Evolutionary conservation across 2,888 invertebrate genomes (phyloP).

Genomic region (Leptinotarsa tumamoca): DNA sequence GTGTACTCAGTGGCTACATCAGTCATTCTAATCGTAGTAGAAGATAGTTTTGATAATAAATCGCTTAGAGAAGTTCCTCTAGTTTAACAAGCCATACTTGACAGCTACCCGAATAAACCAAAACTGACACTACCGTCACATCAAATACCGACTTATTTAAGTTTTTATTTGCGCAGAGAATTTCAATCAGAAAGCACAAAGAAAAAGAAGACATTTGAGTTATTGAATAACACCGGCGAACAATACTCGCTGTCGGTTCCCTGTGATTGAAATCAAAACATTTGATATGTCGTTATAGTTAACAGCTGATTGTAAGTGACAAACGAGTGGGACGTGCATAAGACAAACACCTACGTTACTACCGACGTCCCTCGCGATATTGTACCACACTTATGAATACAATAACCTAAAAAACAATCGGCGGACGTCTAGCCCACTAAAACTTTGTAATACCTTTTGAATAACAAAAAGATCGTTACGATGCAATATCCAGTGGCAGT

Average conservation of each 20-base stretch:
- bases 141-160: too few species aligned
- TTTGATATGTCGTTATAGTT: slow-evolving; percentile 18
- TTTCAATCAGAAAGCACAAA: background rate
- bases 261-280: slow-evolving; percentile 10
- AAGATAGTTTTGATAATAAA: too few species aligned
- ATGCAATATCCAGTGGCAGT: background rate
- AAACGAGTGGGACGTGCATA: slow-evolving; percentile 46
- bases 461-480: slow-evolving; percentile 7
- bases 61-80: too few species aligned
- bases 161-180: background rate
- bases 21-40: too few species aligned
- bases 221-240: background rate
- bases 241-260: slow-evolving; percentile 9
- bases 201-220: slow-evolving; percentile 1
- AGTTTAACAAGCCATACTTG: too few species aligned
- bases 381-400: slow-evolving; percentile 22
- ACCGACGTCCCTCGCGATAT: slow-evolving; percentile 34
- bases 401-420: slow-evolving; percentile 28
- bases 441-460: slow-evolving; percentile 4
- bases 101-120: too few species aligned
- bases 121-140: too few species aligned
- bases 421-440: slow-evolving; percentile 28
- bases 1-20: too few species aligned
- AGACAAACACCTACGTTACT: slow-evolving; percentile 40
- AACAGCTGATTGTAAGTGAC: slow-evolving; percentile 40